phyloP scores from a whole-genome alignment of 2,888 invertebrate genomes.

The Spilarctia lutea region DNA sequence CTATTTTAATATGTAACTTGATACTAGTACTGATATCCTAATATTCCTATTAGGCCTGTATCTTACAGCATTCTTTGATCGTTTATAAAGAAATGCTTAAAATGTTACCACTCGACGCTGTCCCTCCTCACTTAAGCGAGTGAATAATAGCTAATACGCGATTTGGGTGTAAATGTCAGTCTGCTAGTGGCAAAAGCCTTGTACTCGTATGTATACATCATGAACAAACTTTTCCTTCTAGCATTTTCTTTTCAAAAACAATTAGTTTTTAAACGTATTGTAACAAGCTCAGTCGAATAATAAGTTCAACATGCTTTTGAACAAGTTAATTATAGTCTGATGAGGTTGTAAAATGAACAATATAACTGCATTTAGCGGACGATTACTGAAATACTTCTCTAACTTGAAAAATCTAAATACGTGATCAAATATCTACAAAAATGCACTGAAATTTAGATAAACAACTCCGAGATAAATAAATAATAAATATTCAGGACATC shows the following conservation, averaged over 20 bases:
- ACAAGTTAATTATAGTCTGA: too few species aligned
- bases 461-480: not conserved
- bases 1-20: not conserved
- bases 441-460: not conserved
- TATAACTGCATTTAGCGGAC: too few species aligned
- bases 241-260: not conserved
- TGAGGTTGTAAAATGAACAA: too few species aligned
- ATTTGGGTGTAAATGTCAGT: not conserved
- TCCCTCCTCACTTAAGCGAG: not conserved
- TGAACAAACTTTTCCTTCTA: not conserved
- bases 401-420: not conserved
- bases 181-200: not conserved
- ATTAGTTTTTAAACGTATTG: not conserved
- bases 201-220: too few species aligned
- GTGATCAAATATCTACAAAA: not conserved
- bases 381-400: too few species aligned
- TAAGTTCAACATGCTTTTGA: too few species aligned
- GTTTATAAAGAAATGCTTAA: not conserved
- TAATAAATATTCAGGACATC: too few species aligned
- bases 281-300: not conserved
- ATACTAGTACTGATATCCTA: not conserved
- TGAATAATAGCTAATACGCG: slow-evolving; percentile 11
- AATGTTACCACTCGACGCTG: not conserved
- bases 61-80: not conserved
- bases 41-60: not conserved